These are phyloP conservation scores for Panopea generosa DNA, from an alignment of 2,888 invertebrate genomes.

Conservation along the genomic window DNA sequence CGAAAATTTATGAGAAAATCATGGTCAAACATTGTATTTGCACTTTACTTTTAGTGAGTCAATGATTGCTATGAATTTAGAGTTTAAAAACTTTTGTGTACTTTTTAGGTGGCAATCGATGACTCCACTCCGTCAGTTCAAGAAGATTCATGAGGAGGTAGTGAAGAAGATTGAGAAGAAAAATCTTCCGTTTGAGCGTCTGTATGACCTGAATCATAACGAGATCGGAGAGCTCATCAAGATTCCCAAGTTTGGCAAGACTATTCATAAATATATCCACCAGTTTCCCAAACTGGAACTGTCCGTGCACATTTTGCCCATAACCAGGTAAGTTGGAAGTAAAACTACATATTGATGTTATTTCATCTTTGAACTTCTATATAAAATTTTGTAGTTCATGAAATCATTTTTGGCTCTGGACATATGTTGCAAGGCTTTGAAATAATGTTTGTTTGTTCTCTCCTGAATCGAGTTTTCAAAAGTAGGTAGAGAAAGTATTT, in stretches of 20 bases:
- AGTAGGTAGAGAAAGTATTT: too few relatives aligned
- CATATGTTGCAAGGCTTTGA: too few relatives aligned
- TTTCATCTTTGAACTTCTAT: too few relatives aligned
- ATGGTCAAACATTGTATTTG: too few relatives aligned
- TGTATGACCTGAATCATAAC: slow-evolving; percentile 98
- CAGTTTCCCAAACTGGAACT: slow-evolving; percentile 97
- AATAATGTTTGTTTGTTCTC: too few relatives aligned
- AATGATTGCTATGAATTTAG: too few relatives aligned
- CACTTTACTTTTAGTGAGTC: too few relatives aligned
- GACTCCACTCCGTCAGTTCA: slow-evolving; percentile 98
- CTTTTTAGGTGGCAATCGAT: slow-evolving; percentile 98
- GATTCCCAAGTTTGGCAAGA: slow-evolving; percentile 96
- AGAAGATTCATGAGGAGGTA: slow-evolving; percentile 98
- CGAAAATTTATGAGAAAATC: too few relatives aligned
- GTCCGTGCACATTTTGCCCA: slow-evolving; percentile 98
- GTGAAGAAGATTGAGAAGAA: slow-evolving; percentile 99
- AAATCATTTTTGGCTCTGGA: too few relatives aligned
- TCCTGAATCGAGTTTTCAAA: too few relatives aligned
- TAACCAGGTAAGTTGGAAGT: slow-evolving; percentile 88
- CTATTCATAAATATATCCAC: slow-evolving; percentile 97
- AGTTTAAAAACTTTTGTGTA: too few relatives aligned
- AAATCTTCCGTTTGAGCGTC: slow-evolving; percentile 88
- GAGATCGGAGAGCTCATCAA: slow-evolving; percentile 98
- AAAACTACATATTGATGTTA: not conserved
- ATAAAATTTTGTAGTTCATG: too few relatives aligned